A percentile compares a stretch with the other conserved stretches of the same genome.
Conservation (phyloP, 2,888 invertebrate species). For the Hemicrepidius hirtus region DNA sequence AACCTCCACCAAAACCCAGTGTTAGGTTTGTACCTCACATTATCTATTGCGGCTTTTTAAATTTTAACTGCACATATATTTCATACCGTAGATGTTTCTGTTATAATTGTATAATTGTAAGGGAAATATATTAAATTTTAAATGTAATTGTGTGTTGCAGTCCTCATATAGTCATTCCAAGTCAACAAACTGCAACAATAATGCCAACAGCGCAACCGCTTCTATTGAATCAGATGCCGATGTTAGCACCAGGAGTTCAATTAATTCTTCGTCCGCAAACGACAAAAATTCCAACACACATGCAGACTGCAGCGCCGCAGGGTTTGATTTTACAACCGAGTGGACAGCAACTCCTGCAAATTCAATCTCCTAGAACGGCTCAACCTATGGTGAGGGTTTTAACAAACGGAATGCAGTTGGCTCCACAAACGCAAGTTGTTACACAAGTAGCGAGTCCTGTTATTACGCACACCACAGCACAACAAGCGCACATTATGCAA, state of each 20-base stretch:
- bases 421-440: conserved; percentile 45
- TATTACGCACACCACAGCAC: conserved; percentile 48
- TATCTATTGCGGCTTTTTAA: too few species aligned
- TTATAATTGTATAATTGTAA: too few species aligned
- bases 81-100: too few species aligned
- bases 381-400: conserved; percentile 78
- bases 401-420: conserved; percentile 74
- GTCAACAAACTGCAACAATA: conserved; percentile 67
- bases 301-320: conserved; percentile 66
- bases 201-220: conserved; percentile 70
- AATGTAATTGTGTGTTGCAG: conserved; percentile 54
- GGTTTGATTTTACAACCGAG: conserved; percentile 69
- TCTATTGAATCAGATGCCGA: conserved; percentile 70
- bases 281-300: conserved; percentile 71
- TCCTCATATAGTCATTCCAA: conserved; percentile 70
- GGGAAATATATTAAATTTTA: too few species aligned
- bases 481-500: conserved; percentile 67
- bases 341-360: conserved; percentile 67
- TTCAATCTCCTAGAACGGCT: conserved; percentile 61
- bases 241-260: conserved; percentile 79
- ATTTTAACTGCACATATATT: too few species aligned
- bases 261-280: conserved; percentile 81
- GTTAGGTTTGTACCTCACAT: conserved; percentile 67
- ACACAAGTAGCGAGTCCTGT: conserved; percentile 52
- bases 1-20: conserved; percentile 70